These are phyloP conservation scores for Phrixothrix hirtus DNA, from an alignment of 2,888 invertebrate species.

Conservation along the genomic window DNA sequence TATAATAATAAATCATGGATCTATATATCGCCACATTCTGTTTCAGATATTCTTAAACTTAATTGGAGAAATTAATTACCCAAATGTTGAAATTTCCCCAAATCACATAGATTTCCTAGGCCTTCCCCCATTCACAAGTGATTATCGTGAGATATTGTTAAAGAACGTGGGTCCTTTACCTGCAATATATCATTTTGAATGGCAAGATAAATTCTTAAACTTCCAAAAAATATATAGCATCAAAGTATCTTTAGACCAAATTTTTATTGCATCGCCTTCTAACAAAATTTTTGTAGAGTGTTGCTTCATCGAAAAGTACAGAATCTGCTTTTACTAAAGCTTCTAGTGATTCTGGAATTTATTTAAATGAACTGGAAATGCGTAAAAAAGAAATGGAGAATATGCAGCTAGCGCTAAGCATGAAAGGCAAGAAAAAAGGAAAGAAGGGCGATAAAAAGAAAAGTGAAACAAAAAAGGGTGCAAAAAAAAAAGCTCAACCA, in stretches of 20 bases:
- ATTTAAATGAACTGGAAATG: slow-evolving; percentile 4
- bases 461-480: background rate
- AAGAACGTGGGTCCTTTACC: slow-evolving; percentile 61
- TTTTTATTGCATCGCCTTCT: no score
- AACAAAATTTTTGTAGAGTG: no score
- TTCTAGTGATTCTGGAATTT: slow-evolving; percentile 12
- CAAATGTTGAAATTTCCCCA: slow-evolving; percentile 65
- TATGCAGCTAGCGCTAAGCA: background rate
- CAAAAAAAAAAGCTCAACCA: no score
- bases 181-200: slow-evolving; percentile 53
- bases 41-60: no score
- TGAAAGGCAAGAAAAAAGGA: background rate
- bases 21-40: no score
- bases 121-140: slow-evolving; percentile 58
- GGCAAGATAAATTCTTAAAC: slow-evolving; percentile 32
- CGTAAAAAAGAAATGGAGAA: background rate
- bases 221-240: no score
- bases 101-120: slow-evolving; percentile 65
- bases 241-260: no score
- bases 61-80: slow-evolving; percentile 68
- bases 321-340: slow-evolving; percentile 5
- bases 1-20: no score
- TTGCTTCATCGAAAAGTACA: background rate
- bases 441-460: background rate
- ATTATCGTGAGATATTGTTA: slow-evolving; percentile 56